Base-by-base conservation (phyloP, 35 echinoderm and acorn worm genomes). In the Ptychodera flava region DNA sequence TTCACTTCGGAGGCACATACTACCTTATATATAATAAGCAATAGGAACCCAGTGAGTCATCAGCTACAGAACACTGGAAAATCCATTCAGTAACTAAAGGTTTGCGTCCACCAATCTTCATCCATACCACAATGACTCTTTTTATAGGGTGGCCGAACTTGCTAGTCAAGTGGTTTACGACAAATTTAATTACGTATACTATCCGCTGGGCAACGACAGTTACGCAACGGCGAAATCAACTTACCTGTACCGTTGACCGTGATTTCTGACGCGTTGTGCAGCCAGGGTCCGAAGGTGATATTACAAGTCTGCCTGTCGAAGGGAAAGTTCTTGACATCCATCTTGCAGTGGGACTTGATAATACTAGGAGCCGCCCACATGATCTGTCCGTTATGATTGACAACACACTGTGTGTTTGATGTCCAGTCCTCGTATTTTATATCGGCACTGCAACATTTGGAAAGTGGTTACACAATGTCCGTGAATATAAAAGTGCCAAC, bases 311-410 rank as follows among this genome's bases (percentile, higher is more conserved):
- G 96, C 16, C 89, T 81, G 45, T 99, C 96, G 77, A 99, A 99
- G 0, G 96, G 96, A 33, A 99, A 99, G 80, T 99, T 92, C 1
- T 92, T 94, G 32, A 99, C 96, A 76, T 99, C 96, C 96, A 99
- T 99, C 27, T 86, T 92, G 76, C 96, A 99, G 34, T 99, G 96
- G n/a, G 96, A 94, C 33, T 82, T 99, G 36, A 99, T 94, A 33
- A 99, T 99, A 32, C 90, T 87, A 27, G 96, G 96, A 27, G 96
- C 94, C 38, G 94, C 92, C 96, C 96, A 99, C 1, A 99, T 88
- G 0, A 99, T 92, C n/a, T 83, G 81, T 31, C 96, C 96, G 31
- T 88, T 79, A 33, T 77, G 90, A 36, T 92, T 92, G 12, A 99
- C 93, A 53, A 92, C 94, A 86, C 96, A 99, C 36, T 90, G 89